Evolutionary conservation across 1,140 invertebrate species (phyloP), one percentile per base, ranked within the genome.

Genomic region (Pseudomyrmex sp.): DNA sequence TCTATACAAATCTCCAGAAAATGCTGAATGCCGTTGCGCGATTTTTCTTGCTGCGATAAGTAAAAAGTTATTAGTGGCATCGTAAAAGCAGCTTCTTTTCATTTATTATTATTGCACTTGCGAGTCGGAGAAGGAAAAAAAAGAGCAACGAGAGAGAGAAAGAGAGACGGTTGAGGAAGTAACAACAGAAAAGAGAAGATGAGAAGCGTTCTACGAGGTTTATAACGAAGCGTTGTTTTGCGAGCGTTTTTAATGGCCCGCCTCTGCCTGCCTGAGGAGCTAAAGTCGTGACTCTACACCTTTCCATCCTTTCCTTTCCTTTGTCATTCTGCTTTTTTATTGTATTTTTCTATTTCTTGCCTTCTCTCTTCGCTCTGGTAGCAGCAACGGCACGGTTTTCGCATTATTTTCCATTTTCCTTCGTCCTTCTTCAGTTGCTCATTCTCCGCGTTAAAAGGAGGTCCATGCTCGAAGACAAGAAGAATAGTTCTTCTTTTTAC

Each of bases 351-450:
- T 15, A 20, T 48, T 18, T 61, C 52, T 62, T 23, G 44, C 48
- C 65, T 73, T 52, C 23, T 46, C 69, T 75, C 68, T 35, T 65
- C 52, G 50, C 73, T 46, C 10, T 44, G 48, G 15, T 63, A 76
- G 75, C 69, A 52, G n/a, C 63, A 52, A 13, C 80, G 82, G 73
- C 84, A 77, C 82, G 83, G 82, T 84, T 75, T 87, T 52, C 74
- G 84, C 89, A 91, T 90, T 92, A 92, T 93, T 92, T 92, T 89
- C 89, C 89, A 92, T 91, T 91, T 91, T 87, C 87, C 90, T 90
- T 87, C 83, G 76, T 89, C 82, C 84, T 79, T 68, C 70, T 75
- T 70, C n/a, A 69, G 77, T 77, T 72, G 69, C 75, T 84, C 83
- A 35, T 82, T 87, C 76, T 68, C 23, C n/a, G 1, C 58, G 73